Conservation (phyloP, 2,797 vertebrate genomes). For the Phoebastria nigripes region DNA sequence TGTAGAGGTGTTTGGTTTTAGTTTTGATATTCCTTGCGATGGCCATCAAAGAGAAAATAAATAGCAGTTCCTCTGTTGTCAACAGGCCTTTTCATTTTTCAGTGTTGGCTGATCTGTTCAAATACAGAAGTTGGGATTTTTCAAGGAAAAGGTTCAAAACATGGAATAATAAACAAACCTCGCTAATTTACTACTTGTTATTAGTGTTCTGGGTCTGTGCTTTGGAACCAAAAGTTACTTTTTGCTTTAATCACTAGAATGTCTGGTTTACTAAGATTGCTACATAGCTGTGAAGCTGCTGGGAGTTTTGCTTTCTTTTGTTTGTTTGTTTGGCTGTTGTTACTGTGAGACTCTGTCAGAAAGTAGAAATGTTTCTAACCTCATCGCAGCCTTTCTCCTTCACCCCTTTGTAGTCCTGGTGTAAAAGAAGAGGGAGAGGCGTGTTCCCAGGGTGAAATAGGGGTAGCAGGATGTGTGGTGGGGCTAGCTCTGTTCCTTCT, state of each 20-base stretch:
- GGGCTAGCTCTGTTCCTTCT: not conserved
- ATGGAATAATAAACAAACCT: not conserved
- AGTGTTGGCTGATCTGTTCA: not conserved
- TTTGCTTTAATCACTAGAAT: not conserved
- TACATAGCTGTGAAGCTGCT: not conserved
- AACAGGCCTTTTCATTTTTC: not conserved
- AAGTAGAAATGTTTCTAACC: not conserved
- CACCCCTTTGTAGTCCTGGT: not conserved
- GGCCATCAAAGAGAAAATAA: not conserved
- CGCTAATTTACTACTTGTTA: not conserved
- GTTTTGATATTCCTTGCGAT: not conserved
- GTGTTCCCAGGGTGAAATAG: not conserved
- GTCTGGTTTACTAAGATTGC: not conserved
- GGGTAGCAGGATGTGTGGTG: not conserved
- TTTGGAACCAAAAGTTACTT: not conserved
- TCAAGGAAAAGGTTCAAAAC: not conserved
- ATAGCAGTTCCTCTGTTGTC: not conserved
- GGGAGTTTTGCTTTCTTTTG: not conserved
- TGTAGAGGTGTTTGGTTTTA: not conserved
- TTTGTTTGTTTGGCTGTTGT: not conserved
- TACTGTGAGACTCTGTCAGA: not conserved
- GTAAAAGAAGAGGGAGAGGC: not conserved
- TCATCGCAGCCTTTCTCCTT: not conserved
- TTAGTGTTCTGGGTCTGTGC: not conserved
- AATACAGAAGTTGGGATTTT: not conserved